These are phyloP conservation scores for Anadara kagoshimensis DNA, from an alignment of 1,140 invertebrate genomes.

Conservation along the genomic window DNA sequence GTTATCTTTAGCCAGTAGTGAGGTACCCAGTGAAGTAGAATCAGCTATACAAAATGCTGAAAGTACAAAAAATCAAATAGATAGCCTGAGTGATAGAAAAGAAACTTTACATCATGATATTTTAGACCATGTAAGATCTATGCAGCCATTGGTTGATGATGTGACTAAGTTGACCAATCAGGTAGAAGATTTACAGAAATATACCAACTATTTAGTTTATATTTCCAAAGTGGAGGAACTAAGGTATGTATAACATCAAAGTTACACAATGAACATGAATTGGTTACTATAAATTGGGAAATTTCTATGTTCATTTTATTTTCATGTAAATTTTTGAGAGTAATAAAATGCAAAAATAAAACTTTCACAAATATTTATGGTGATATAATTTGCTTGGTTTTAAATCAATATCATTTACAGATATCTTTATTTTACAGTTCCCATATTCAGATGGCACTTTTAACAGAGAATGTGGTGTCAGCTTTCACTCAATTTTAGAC, in stretches of 20 bases:
- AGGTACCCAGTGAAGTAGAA: constrained; percentile 79
- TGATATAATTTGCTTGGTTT: no score
- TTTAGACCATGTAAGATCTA: constrained; percentile 72
- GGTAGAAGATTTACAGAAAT: constrained; percentile 79
- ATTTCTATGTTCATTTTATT: no score
- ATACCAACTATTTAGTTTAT: constrained; percentile 79
- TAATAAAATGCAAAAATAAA: no score
- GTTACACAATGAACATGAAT: no score
- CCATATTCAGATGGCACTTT: no score
- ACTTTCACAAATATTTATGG: no score
- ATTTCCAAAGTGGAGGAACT: constrained; percentile 77
- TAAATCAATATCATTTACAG: no score
- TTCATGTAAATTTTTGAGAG: no score
- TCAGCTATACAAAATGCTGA: constrained; percentile 78
- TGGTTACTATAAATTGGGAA: no score
- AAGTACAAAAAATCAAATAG: constrained; percentile 74
- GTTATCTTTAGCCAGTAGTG: constrained; percentile 78
- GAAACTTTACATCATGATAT: constrained; percentile 74
- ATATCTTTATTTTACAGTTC: no score
- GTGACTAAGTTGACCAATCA: constrained; percentile 76
- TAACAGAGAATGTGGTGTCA: no score
- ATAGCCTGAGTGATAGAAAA: constrained; percentile 74
- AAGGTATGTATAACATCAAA: constrained; percentile 12
- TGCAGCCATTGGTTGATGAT: constrained; percentile 74
- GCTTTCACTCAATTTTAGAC: no score